Evolutionary conservation across 2,113 vertebrate species (phyloP).

Genomic region (Ciconia maguari): DNA sequence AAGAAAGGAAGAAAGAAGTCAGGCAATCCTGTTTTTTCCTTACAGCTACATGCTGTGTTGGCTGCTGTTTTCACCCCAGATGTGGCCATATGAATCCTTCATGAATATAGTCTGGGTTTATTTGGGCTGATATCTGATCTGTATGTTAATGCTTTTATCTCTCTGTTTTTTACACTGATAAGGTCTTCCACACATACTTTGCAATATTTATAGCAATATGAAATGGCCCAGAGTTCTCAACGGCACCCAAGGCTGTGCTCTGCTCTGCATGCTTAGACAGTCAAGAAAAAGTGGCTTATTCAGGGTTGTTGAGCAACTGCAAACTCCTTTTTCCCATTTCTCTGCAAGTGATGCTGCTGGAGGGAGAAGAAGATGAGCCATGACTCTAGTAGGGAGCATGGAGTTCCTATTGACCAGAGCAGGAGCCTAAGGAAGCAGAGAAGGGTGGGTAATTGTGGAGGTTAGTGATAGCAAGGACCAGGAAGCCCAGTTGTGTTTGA

Average conservation of each 20-base stretch:
- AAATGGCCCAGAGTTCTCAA: neutral
- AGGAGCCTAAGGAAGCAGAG: neutral
- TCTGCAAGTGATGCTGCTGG: neutral
- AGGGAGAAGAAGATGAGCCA: neutral
- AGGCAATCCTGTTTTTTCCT: neutral
- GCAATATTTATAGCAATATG: neutral
- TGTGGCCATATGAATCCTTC: neutral
- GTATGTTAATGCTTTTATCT: neutral
- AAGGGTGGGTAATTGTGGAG: neutral
- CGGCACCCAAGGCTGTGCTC: neutral
- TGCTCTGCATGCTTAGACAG: neutral
- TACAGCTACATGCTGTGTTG: neutral
- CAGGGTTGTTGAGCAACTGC: neutral
- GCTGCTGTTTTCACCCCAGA: neutral
- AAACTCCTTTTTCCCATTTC: neutral
- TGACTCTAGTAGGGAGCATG: neutral
- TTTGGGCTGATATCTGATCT: neutral
- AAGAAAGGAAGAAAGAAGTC: neutral
- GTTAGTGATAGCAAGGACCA: neutral
- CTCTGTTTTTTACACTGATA: neutral
- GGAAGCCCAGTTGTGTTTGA: neutral
- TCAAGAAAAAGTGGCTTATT: neutral
- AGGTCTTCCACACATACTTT: neutral
- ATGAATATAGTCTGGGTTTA: neutral
- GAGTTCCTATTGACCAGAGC: neutral